Evolutionary conservation across 2,888 invertebrate genomes (phyloP), one percentile per base, ranked within the genome.

Genomic region (Meteorus colon): DNA sequence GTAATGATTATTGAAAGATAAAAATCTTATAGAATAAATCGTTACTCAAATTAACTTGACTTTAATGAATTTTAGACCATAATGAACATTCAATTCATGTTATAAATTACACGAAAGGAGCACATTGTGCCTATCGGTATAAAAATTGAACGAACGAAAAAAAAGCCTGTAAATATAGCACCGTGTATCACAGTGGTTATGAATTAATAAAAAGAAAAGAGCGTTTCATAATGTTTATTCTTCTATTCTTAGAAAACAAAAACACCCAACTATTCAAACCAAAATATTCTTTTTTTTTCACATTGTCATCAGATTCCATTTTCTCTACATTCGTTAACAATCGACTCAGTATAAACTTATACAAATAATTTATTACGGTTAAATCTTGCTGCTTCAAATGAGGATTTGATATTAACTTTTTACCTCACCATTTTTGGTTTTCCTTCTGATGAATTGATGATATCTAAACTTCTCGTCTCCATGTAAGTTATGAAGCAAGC

Each of bases 401-500:
- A 24, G 31, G 37, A 62, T 45, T 71, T 14, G 3, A 27, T 24
- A n/a, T 34, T 31, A 24, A 12, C 1, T 51, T 16, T 24, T 19
- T 34, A 12, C 3, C 24, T 63, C 34, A 6, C 14, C 1, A 29
- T 29, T 34, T 37, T 73, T 2, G n/a, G 77, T 8, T 59, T 24
- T 76, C 14, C 55, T 55, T 19, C 65, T 60, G 0, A 82, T n/a
- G 4, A 65, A 41, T 66, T 60, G 0, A 82, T n/a, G 4, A 65
- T 45, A 29, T 73, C 51, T 6, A 81, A 68, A 51, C 73, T 72
- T 55, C 51, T 90, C 78, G 92, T 90, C 90, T 95, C 93, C 77
- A 90, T 92, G 81, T 94, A 92, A 0, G 95, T 94, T 0, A 95
- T 81, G 41, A 90, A 85, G 59, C 93, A 91, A 0, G 93, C 92